Conservation (phyloP, 2,888 invertebrate genomes). For the Diadegma fenestrale region DNA sequence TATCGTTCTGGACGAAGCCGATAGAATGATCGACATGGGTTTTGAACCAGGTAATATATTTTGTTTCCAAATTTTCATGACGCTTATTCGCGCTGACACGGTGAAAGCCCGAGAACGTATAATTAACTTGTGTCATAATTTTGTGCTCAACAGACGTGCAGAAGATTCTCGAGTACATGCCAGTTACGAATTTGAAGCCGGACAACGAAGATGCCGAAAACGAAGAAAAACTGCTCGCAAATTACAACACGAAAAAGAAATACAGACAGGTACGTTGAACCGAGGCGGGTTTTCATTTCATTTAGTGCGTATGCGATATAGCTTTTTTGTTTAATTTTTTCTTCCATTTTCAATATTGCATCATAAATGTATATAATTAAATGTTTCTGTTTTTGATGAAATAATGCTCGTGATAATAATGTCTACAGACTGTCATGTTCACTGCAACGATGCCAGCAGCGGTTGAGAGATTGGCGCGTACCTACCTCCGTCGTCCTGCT, state of each 20-base stretch:
- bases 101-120: background rate
- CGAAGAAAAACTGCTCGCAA: conserved; percentile 94
- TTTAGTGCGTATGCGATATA: too few species aligned
- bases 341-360: too few species aligned
- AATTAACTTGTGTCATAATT: background rate
- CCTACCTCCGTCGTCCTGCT: conserved; percentile 97
- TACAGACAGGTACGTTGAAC: conserved; percentile 90
- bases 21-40: conserved; percentile 99
- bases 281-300: background rate
- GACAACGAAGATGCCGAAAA: conserved; percentile 99
- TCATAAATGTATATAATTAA: too few species aligned
- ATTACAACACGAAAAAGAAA: conserved; percentile 98
- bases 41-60: conserved; percentile 91
- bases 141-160: conserved; percentile 90
- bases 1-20: conserved; percentile 98
- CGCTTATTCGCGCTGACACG: background rate
- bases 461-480: conserved; percentile 97
- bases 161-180: conserved; percentile 98
- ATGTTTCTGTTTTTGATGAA: too few species aligned
- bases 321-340: too few species aligned
- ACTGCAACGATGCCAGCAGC: conserved; percentile 99
- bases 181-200: conserved; percentile 98
- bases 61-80: conserved; percentile 7
- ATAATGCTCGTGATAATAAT: background rate
- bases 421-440: conserved; percentile 98